Base-by-base conservation (phyloP, 2,888 invertebrate genomes). In the Lasioglossum figueresi region DNA sequence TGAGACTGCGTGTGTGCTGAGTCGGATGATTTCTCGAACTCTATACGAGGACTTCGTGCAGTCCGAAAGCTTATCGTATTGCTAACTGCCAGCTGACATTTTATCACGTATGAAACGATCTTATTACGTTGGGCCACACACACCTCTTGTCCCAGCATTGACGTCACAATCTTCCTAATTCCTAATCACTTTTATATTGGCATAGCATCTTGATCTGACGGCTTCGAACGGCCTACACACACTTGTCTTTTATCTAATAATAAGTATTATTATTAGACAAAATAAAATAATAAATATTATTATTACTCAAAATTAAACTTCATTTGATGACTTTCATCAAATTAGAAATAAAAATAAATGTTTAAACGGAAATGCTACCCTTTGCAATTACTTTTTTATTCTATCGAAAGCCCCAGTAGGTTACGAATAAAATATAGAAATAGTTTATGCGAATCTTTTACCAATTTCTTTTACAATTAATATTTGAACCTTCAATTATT, bases 111-210 rank as follows among this genome's bases (percentile, higher is more conserved):
- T 80, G 83, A 82, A 88, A 86, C 85, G 86, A 87, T 87, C 83
- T 85, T 81, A 68, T 88, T 82, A 86, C 87, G 82, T 88, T 88
- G 82, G 84, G 83, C 88, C 85, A 87, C 88, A 34, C 77, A 70
- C 82, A 80, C 81, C 76, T 78, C 79, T 86, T 56, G 74, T 40
- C 27, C 43, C 45, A 52, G 34, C 76, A 72, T 16, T 80, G 83
- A 85, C 76, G 85, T 83, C 83, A 79, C 23, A 75, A 52, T 77
- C 45, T 63, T 77, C 31, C 27, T 40, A 27, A 70, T 72, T 77
- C 31, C 23, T 40, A 27, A 70, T 72, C 56, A 5, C 4, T 74
- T 2, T 19, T 72, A 27, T 77, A 52, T 70, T 31, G 23, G 23
- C 27, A 19, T 16, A 40, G n/a, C 40, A 52, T 14, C 52, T 70